These are phyloP conservation scores for Cheilosia vernalis DNA, from an alignment of 2,888 invertebrate species.

Conservation along the genomic window DNA sequence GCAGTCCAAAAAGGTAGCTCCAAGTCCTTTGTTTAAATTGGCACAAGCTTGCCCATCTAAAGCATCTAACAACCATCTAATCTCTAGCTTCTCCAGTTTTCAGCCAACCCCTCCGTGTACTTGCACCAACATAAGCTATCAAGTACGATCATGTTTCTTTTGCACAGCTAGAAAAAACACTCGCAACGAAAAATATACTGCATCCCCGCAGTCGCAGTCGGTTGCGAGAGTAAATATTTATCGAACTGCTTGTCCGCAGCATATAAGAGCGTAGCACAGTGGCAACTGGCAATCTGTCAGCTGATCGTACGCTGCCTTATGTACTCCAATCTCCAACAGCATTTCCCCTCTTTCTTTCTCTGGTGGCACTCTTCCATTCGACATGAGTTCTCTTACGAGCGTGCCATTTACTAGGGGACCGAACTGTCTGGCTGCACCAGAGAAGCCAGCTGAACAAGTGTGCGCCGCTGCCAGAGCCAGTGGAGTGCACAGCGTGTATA, in stretches of 20 bases:
- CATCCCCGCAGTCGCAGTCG: not conserved
- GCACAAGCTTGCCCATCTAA: no score
- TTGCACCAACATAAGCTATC: slow-evolving; percentile 28
- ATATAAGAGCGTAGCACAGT: slow-evolving; percentile 44
- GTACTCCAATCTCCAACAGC: not conserved
- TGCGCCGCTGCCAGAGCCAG: slow-evolving; percentile 18
- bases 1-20: no score
- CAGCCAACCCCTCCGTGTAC: not conserved
- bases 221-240: slow-evolving; percentile 51
- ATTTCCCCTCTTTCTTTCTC: slow-evolving; percentile 26
- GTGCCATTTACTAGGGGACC: slow-evolving; percentile 40
- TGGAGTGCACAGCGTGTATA: slow-evolving; percentile 12
- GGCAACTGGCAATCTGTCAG: slow-evolving; percentile 51
- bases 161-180: slow-evolving; percentile 5
- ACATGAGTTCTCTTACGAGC: slow-evolving; percentile 16
- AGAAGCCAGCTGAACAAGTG: slow-evolving; percentile 37
- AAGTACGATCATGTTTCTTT: slow-evolving; percentile 30
- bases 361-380: slow-evolving; percentile 23
- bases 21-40: no score
- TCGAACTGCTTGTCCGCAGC: slow-evolving; percentile 12
- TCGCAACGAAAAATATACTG: not conserved
- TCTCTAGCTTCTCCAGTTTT: not conserved
- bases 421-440: slow-evolving; percentile 59
- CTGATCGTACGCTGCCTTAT: slow-evolving; percentile 43
- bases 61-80: not conserved